A percentile compares a stretch with the other conserved stretches of the same genome.
Evolutionary conservation across 2,113 vertebrate species (phyloP).

Genomic region (human): DNA sequence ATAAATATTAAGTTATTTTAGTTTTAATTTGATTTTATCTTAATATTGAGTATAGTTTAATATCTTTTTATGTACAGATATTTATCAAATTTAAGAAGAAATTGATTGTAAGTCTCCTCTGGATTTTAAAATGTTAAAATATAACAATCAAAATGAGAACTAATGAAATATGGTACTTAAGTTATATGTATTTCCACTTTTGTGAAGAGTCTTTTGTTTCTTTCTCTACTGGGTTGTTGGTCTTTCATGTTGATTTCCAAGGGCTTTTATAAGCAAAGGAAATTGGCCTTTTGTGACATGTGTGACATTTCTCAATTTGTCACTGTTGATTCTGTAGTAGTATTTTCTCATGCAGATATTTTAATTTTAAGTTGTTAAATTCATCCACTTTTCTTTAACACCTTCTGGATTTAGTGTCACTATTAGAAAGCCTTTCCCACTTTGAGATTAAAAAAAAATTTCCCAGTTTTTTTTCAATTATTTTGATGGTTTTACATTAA

Average conservation of each 20-base stretch:
- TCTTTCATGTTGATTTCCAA: not conserved
- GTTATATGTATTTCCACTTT: not conserved
- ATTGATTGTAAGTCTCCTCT: not conserved
- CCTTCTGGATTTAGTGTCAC: not conserved
- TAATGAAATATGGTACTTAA: not conserved
- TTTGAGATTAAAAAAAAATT: not conserved
- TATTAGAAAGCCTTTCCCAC: not conserved
- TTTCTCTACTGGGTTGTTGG: not conserved
- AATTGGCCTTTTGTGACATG: not conserved
- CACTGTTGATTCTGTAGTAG: not conserved
- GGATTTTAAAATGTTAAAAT: not conserved
- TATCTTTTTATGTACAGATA: not conserved
- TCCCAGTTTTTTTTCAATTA: not conserved
- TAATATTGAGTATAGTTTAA: not conserved
- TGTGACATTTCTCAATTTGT: not conserved
- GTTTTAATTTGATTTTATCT: slow-evolving; percentile 15
- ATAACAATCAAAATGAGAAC: not conserved
- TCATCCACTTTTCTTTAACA: not conserved
- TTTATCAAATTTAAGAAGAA: slow-evolving; percentile 7
- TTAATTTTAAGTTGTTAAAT: not conserved
- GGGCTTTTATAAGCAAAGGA: not conserved
- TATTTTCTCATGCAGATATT: not conserved
- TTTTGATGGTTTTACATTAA: not conserved
- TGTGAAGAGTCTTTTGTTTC: not conserved
- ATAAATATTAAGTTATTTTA: not conserved